Percentiles rank a stretch among this genome's conserved stretches.
These are phyloP conservation scores for Lasioglossum marginatum DNA, from an alignment of 2,888 invertebrate species.

Conservation along the genomic window DNA sequence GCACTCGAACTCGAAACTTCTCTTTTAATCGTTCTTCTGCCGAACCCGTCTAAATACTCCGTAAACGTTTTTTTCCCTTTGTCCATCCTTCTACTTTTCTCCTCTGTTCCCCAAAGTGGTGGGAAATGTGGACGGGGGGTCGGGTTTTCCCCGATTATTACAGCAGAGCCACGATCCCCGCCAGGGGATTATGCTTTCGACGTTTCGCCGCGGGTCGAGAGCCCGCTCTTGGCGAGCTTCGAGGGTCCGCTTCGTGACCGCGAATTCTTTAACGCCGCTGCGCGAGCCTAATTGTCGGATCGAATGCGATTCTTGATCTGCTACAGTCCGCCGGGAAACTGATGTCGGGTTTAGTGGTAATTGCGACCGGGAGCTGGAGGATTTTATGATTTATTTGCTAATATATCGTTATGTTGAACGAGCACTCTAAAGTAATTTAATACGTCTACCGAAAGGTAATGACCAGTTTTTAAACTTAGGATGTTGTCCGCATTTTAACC, in stretches of 20 bases:
- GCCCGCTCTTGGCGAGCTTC: not conserved
- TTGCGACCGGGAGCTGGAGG: not conserved
- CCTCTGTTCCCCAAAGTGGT: not conserved
- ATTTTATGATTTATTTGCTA: not conserved
- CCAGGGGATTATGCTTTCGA: conserved; percentile 12
- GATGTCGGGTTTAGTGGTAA: not conserved
- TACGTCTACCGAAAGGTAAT: not conserved
- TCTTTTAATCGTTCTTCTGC: conserved; percentile 44
- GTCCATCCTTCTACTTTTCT: not conserved
- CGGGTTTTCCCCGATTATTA: conserved; percentile 28
- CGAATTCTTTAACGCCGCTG: not conserved
- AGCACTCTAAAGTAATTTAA: not conserved
- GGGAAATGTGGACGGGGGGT: not conserved
- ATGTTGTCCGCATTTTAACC: not conserved
- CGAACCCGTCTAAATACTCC: conserved; percentile 24
- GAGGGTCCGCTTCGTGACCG: not conserved
- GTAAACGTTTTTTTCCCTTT: conserved; percentile 26
- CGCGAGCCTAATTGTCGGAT: not conserved
- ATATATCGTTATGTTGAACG: not conserved
- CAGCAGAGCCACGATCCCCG: not conserved
- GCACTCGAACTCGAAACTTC: conserved; percentile 2
- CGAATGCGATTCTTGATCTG: not conserved
- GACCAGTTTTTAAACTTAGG: not conserved
- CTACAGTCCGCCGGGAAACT: not conserved
- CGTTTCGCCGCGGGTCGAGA: conserved; percentile 19